Conservation (phyloP, 2,888 invertebrate genomes). For the Zeuzera pyrina region DNA sequence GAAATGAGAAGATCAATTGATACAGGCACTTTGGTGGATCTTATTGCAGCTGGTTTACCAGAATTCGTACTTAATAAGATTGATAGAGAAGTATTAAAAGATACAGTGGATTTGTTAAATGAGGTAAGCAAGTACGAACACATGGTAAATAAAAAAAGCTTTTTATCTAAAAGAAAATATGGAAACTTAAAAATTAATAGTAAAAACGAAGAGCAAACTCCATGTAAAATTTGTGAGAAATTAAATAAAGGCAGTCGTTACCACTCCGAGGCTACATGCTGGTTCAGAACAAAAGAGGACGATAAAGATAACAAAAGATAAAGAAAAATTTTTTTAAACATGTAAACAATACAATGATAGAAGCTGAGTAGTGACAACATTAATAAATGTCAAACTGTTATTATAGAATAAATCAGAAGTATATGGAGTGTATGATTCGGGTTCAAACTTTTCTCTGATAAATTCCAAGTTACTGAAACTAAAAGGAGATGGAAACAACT, state of each 20-base stretch:
- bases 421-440: no score
- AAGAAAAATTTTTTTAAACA: slow-evolving; percentile 1
- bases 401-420: slow-evolving; percentile 7
- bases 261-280: no score
- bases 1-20: slow-evolving; percentile 6
- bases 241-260: slow-evolving; percentile 10
- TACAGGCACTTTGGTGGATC: slow-evolving; percentile 4
- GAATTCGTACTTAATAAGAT: slow-evolving; percentile 6
- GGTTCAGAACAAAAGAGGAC: slow-evolving; percentile 1
- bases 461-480: slow-evolving; percentile 7
- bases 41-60: slow-evolving; percentile 9
- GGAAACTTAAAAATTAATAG: no score
- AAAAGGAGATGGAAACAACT: slow-evolving; percentile 3
- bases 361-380: slow-evolving; percentile 10
- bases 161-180: no score
- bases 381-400: slow-evolving; percentile 8
- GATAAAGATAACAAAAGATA: no score
- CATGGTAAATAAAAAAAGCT: not conserved
- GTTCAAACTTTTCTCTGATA: slow-evolving; percentile 10
- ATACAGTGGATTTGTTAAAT: not conserved
- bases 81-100: slow-evolving; percentile 2
- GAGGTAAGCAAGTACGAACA: slow-evolving; percentile 2
- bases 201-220: no score
- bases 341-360: slow-evolving; percentile 11
- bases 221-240: slow-evolving; percentile 3